Conservation (phyloP, 2,888 invertebrate species). For the Ectemnius cavifrons region DNA sequence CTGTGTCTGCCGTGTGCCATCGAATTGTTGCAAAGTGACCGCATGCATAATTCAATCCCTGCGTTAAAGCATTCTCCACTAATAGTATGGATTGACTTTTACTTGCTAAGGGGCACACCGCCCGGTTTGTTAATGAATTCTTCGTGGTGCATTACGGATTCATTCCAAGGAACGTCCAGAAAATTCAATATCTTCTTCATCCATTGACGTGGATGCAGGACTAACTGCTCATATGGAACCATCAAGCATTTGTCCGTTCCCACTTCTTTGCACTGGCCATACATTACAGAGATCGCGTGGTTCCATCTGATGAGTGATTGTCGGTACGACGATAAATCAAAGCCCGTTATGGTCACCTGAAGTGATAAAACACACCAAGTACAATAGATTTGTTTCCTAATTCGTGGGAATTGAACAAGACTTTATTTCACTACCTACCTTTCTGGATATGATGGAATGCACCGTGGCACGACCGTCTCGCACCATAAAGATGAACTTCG, state of each 20-base stretch:
- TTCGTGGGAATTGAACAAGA: slow-evolving; percentile 23
- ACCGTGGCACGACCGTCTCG: slow-evolving; percentile 99
- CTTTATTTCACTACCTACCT: slow-evolving; percentile 80
- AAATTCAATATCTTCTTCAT: slow-evolving; percentile 93
- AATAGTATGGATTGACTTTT: slow-evolving; percentile 73
- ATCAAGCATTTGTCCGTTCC: slow-evolving; percentile 89
- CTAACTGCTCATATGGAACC: slow-evolving; percentile 98
- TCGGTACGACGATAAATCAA: slow-evolving; percentile 95
- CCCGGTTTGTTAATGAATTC: slow-evolving; percentile 97
- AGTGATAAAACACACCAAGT: slow-evolving; percentile 17
- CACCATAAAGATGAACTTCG: slow-evolving; percentile 98
- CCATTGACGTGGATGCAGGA: slow-evolving; percentile 94
- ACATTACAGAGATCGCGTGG: slow-evolving; percentile 95
- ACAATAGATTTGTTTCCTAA: no score
- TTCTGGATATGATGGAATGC: slow-evolving; percentile 97
- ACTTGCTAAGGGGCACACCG: slow-evolving; percentile 97
- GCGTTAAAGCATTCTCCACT: no score
- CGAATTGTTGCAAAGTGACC: no score
- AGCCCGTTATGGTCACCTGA: slow-evolving; percentile 91
- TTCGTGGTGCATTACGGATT: slow-evolving; percentile 97
- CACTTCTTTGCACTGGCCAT: slow-evolving; percentile 92
- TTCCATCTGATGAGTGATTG: slow-evolving; percentile 99
- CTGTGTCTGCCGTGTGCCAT: no score
- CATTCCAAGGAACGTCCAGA: slow-evolving; percentile 96
- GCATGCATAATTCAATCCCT: no score